These are phyloP conservation scores for Pediacus dermestoides DNA, from an alignment of 2,888 invertebrate species.

Conservation along the genomic window DNA sequence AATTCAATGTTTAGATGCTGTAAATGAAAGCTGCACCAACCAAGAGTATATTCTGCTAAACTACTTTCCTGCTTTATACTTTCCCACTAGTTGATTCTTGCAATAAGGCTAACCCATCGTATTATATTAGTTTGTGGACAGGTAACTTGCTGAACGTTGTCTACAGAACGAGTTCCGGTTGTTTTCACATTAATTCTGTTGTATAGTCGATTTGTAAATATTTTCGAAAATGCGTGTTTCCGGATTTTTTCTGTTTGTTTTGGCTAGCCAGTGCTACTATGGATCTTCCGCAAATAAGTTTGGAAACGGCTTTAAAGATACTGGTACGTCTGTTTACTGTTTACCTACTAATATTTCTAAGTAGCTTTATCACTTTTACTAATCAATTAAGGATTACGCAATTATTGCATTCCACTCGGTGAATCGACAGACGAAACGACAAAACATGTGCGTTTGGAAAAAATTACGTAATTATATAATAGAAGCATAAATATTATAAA, in stretches of 20 bases:
- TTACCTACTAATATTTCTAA: too few relatives aligned
- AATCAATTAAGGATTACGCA: too few relatives aligned
- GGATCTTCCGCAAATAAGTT: slow-evolving; percentile 6
- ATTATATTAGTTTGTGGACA: slow-evolving; percentile 6
- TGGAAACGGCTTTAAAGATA: slow-evolving; percentile 5
- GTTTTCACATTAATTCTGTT: not conserved
- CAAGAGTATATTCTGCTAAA: slow-evolving; percentile 4
- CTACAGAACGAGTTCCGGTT: slow-evolving; percentile 4
- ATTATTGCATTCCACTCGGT: too few relatives aligned
- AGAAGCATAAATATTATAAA: too few relatives aligned
- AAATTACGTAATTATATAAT: too few relatives aligned
- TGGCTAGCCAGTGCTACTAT: slow-evolving; percentile 3
- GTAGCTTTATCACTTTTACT: too few relatives aligned
- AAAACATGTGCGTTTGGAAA: too few relatives aligned
- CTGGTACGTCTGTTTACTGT: too few relatives aligned
- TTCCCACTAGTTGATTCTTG: slow-evolving; percentile 6
- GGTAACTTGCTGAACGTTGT: slow-evolving; percentile 4
- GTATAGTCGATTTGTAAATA: slow-evolving; percentile 1
- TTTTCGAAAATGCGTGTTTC: not conserved
- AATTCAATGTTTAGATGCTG: slow-evolving; percentile 4
- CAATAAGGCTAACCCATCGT: slow-evolving; percentile 6
- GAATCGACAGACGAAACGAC: too few relatives aligned
- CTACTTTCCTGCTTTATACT: slow-evolving; percentile 6
- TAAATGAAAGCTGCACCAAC: slow-evolving; percentile 6
- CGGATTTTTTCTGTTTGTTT: slow-evolving; percentile 3